These are phyloP conservation scores for Pedionomus torquatus DNA, from an alignment of 2,113 vertebrate genomes.

Conservation along the genomic window DNA sequence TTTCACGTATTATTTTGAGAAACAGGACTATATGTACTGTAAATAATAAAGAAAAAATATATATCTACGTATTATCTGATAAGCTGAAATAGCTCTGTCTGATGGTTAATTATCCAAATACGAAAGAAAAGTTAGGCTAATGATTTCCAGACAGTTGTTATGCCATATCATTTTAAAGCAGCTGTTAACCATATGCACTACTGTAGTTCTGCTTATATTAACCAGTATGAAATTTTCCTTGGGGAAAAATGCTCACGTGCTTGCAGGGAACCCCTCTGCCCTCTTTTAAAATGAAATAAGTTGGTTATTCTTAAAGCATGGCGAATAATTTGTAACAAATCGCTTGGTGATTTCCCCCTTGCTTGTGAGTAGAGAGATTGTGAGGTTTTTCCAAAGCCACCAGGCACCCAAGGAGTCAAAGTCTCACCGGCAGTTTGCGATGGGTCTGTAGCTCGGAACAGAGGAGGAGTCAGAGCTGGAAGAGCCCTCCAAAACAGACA, in stretches of 20 bases:
- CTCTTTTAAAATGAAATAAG: slow-evolving; percentile 46
- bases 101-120: slow-evolving; percentile 56
- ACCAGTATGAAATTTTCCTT: slow-evolving; percentile 60
- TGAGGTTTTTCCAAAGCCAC: neutral
- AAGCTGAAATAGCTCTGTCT: slow-evolving; percentile 51
- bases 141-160: slow-evolving; percentile 64
- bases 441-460: neutral
- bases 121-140: slow-evolving; percentile 54
- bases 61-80: slow-evolving; percentile 16
- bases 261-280: slow-evolving; percentile 29
- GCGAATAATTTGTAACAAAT: slow-evolving; percentile 52
- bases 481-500: neutral
- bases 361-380: neutral
- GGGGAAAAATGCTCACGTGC: slow-evolving; percentile 22
- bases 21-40: neutral
- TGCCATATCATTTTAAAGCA: slow-evolving; percentile 62
- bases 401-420: neutral
- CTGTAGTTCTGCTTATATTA: slow-evolving; percentile 59
- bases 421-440: neutral
- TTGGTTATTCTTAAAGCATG: slow-evolving; percentile 16
- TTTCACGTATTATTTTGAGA: slow-evolving; percentile 11
- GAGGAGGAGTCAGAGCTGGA: neutral
- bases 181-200: slow-evolving; percentile 71
- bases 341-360: slow-evolving; percentile 34
- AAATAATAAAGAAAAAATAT: slow-evolving; percentile 10